Percentiles rank a stretch among this genome's conserved stretches.
phyloP scores from a whole-genome alignment of 2,113 vertebrate species.

The Hucho hucho region DNA sequence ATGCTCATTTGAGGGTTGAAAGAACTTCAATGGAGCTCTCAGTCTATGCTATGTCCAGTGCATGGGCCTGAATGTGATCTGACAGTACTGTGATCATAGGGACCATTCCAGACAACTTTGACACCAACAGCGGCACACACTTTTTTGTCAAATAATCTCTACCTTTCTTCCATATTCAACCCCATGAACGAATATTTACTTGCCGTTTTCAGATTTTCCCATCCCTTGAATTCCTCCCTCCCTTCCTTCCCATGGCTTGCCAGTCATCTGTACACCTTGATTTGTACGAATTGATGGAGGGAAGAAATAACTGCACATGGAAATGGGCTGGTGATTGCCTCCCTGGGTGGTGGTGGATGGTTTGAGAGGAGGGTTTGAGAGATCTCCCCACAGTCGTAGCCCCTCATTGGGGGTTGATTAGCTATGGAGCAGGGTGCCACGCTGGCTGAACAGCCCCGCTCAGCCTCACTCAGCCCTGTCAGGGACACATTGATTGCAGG shows the following conservation, averaged over 20 bases:
- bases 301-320: slow-evolving; percentile 50
- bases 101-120: neutral
- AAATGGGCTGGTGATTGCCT: slow-evolving; percentile 72
- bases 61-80: neutral
- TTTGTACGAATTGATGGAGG: slow-evolving; percentile 56
- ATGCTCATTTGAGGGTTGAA: slow-evolving; percentile 52
- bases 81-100: neutral
- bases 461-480: slow-evolving; percentile 49
- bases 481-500: slow-evolving; percentile 66
- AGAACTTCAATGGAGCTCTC: slow-evolving; percentile 28
- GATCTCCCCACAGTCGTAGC: slow-evolving; percentile 49
- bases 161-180: neutral
- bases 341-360: slow-evolving; percentile 55
- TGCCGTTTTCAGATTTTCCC: slow-evolving; percentile 12
- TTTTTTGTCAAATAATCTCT: slow-evolving; percentile 6
- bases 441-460: slow-evolving; percentile 61
- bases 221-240: slow-evolving; percentile 16
- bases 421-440: slow-evolving; percentile 64
- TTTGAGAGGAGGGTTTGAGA: slow-evolving; percentile 51
- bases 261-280: slow-evolving; percentile 60
- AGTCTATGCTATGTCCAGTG: neutral
- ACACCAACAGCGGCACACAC: neutral
- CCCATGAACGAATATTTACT: neutral
- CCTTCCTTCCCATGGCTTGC: slow-evolving; percentile 33
- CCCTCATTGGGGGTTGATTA: slow-evolving; percentile 72